These are phyloP conservation scores for Panulirus ornatus DNA, from an alignment of 1,140 invertebrate genomes.

Conservation along the genomic window DNA sequence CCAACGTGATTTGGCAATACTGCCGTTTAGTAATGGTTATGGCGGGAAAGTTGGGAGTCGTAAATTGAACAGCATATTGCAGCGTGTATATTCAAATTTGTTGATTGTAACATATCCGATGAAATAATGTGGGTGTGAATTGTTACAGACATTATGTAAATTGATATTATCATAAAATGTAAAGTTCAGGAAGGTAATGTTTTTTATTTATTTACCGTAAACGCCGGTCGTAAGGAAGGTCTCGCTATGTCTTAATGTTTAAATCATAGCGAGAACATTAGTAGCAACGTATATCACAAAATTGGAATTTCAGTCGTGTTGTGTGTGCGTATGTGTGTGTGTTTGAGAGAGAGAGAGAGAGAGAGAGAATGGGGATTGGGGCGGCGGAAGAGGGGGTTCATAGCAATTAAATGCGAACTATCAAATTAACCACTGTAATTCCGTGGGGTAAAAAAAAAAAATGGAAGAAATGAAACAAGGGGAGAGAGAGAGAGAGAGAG, in stretches of 20 bases:
- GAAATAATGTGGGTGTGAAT: neutral
- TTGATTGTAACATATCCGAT: neutral
- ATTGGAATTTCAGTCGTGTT: no score
- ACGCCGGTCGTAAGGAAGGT: no score
- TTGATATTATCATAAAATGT: no score
- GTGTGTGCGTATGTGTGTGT: no score
- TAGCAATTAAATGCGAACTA: neutral
- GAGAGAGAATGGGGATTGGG: no score
- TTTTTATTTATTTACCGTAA: no score
- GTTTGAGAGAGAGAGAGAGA: no score
- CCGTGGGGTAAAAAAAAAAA: constrained; percentile 10
- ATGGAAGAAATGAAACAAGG: neutral
- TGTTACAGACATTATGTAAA: neutral
- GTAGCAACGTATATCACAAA: no score
- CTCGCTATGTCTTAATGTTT: no score
- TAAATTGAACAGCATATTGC: constrained; percentile 5
- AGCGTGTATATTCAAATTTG: neutral
- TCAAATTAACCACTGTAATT: constrained; percentile 7
- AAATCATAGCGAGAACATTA: no score
- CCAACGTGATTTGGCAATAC: neutral
- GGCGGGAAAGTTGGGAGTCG: neutral
- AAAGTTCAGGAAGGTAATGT: no score
- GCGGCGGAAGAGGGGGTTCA: no score
- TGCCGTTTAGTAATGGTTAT: constrained; percentile 9
- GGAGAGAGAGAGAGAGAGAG: neutral